A percentile compares a stretch with the other conserved stretches of the same genome.
phyloP scores from a whole-genome alignment of 2,797 vertebrate species.

The Cichlasoma orientale region DNA sequence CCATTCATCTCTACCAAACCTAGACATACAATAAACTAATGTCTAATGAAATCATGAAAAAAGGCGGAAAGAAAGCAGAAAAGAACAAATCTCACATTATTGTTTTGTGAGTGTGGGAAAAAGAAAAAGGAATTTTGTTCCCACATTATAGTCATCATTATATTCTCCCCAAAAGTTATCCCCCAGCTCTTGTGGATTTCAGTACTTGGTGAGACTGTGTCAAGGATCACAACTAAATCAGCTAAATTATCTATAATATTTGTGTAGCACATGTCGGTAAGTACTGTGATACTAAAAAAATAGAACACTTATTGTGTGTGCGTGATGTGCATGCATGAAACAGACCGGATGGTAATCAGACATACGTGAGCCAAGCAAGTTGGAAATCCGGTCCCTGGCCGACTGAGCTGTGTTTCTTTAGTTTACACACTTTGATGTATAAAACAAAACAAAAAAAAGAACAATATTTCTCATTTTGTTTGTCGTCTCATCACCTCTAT shows the following conservation, averaged over 20 bases:
- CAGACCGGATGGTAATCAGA: not conserved
- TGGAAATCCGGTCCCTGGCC: too few species aligned
- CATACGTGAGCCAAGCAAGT: not conserved
- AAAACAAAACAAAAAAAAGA: too few species aligned
- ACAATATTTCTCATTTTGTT: too few species aligned
- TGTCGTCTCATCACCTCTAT: too few species aligned
- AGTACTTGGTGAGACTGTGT: not conserved
- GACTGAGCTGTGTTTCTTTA: too few species aligned
- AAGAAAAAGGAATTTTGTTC: not conserved
- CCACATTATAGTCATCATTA: not conserved
- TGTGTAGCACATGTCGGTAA: not conserved
- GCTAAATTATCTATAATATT: not conserved
- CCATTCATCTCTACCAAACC: not conserved
- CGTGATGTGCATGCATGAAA: not conserved
- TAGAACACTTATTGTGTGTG: not conserved
- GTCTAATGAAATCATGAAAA: not conserved
- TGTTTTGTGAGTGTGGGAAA: not conserved
- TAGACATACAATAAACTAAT: not conserved
- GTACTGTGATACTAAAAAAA: not conserved
- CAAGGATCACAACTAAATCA: not conserved
- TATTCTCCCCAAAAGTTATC: not conserved
- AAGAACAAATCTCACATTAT: not conserved
- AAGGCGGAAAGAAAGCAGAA: not conserved
- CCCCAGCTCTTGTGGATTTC: not conserved
- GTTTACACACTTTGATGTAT: too few species aligned